phyloP scores from a whole-genome alignment of 2,113 vertebrate species.

The Vimba vimba region DNA sequence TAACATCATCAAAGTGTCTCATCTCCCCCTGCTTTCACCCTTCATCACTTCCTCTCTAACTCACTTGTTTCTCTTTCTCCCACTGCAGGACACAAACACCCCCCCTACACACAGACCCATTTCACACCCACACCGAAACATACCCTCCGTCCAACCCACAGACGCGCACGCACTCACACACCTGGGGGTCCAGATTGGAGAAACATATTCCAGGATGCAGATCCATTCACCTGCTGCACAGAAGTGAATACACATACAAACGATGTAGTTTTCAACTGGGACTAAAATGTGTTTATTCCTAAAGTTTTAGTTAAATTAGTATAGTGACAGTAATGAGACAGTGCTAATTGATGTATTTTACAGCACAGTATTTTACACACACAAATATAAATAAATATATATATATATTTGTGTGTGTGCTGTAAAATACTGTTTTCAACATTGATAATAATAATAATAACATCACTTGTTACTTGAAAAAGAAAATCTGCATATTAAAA shows the following conservation, averaged over 20 bases:
- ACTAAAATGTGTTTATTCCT: no score
- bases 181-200: conserved; percentile 29
- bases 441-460: neutral
- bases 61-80: neutral
- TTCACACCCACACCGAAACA: conserved; percentile 4
- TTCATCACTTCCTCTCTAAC: conserved; percentile 18
- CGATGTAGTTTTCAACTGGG: neutral
- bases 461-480: neutral
- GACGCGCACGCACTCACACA: conserved; percentile 34
- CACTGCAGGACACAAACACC: conserved; percentile 27
- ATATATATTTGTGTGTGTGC: no score
- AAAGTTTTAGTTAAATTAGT: no score
- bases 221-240: conserved; percentile 28
- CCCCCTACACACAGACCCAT: conserved; percentile 1
- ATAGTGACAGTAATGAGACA: no score
- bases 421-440: neutral
- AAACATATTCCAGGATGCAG: conserved; percentile 11
- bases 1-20: conserved; percentile 45
- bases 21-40: conserved; percentile 27
- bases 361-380: no score
- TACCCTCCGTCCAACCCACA: conserved; percentile 25
- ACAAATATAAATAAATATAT: no score
- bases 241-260: neutral
- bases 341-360: no score
- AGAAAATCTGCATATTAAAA: neutral